These are phyloP conservation scores for Reticulitermes lucifugus DNA, from an alignment of 2,888 invertebrate species.

Conservation along the genomic window DNA sequence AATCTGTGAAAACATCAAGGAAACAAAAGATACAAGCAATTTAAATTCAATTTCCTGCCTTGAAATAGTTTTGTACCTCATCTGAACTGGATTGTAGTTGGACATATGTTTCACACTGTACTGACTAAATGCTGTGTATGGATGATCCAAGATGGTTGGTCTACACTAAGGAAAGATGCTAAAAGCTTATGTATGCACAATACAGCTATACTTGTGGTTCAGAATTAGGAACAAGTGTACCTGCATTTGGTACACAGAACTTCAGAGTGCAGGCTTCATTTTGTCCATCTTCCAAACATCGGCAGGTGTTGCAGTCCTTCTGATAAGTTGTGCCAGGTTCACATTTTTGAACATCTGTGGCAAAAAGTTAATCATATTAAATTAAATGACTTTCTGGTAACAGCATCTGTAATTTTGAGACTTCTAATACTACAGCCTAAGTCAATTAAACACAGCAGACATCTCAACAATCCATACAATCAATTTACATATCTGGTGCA, in stretches of 20 bases:
- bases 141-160: not conserved
- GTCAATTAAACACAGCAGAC: no score
- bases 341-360: conserved; percentile 1
- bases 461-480: no score
- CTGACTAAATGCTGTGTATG: not conserved
- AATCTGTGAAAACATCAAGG: no score
- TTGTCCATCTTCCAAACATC: conserved; percentile 64
- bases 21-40: no score
- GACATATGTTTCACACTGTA: no score
- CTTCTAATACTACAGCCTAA: no score
- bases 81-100: no score
- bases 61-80: no score
- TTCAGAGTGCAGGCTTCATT: conserved; percentile 65
- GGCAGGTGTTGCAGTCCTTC: conserved; percentile 69
- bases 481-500: no score
- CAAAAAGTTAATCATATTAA: not conserved
- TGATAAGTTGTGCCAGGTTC: conserved; percentile 59
- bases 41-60: no score
- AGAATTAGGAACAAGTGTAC: not conserved
- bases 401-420: not conserved
- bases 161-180: not conserved
- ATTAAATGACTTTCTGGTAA: not conserved
- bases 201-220: not conserved
- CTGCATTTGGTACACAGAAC: conserved; percentile 58
- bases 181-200: no score